Conservation (phyloP, 2,797 vertebrate genomes). For the Danio kyathit region DNA sequence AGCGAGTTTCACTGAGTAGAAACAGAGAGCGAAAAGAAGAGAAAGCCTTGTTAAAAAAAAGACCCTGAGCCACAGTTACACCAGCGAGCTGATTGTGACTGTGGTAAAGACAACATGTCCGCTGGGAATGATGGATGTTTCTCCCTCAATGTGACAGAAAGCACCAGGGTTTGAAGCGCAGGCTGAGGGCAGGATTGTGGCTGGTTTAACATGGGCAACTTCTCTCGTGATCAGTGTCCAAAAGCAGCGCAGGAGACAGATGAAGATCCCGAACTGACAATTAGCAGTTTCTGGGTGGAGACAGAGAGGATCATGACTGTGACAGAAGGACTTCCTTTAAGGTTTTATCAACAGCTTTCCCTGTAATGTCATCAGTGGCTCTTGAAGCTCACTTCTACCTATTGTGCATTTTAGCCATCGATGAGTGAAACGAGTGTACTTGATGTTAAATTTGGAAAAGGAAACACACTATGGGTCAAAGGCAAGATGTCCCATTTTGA, state of each 20-base stretch:
- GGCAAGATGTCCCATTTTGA: no score
- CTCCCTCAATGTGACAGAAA: slow-evolving; percentile 53
- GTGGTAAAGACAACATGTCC: slow-evolving; percentile 60
- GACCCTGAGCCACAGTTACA: slow-evolving; percentile 43
- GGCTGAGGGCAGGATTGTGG: slow-evolving; percentile 50
- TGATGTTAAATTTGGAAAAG: neutral
- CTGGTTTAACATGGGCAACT: slow-evolving; percentile 52
- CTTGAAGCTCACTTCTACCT: neutral
- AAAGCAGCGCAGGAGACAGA: slow-evolving; percentile 49
- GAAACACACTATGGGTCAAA: neutral
- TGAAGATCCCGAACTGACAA: slow-evolving; percentile 46
- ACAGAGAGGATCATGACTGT: slow-evolving; percentile 42
- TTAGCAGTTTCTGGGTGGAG: slow-evolving; percentile 50
- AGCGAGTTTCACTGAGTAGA: slow-evolving; percentile 44
- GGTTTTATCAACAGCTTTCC: neutral
- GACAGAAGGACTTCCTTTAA: slow-evolving; percentile 46
- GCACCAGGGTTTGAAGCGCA: slow-evolving; percentile 21
- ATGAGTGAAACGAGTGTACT: neutral
- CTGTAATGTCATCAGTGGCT: neutral
- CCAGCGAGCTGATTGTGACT: slow-evolving; percentile 52
- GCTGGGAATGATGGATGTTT: slow-evolving; percentile 43
- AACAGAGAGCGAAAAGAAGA: neutral
- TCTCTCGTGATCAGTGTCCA: slow-evolving; percentile 56
- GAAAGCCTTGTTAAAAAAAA: slow-evolving; percentile 29
- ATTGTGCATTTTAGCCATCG: neutral